A percentile compares a stretch with the other conserved stretches of the same genome.
Evolutionary conservation across 2,888 invertebrate species (phyloP).

Genomic region (Drosophila lutescens): DNA sequence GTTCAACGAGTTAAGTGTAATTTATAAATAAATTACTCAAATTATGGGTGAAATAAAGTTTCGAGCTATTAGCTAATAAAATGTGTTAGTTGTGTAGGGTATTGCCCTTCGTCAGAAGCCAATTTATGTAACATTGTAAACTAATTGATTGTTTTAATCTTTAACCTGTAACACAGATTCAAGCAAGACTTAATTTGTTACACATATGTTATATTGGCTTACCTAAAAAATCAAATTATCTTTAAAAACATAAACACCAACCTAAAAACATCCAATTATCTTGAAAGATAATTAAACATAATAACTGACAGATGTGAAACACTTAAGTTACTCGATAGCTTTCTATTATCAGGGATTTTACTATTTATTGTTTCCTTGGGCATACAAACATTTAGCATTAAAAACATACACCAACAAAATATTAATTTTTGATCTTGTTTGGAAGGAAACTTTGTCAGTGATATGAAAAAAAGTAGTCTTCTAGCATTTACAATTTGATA

Average conservation of each 20-base stretch:
- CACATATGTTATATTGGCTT: too few relatives aligned
- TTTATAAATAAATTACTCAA: slow-evolving; percentile 41
- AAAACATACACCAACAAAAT: too few relatives aligned
- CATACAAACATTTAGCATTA: too few relatives aligned
- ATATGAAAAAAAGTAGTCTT: too few relatives aligned
- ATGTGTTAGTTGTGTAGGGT: not conserved
- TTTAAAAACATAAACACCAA: not conserved
- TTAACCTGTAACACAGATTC: not conserved
- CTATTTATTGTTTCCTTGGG: too few relatives aligned
- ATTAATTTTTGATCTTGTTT: too few relatives aligned
- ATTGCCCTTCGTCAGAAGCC: not conserved
- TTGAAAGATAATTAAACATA: not conserved
- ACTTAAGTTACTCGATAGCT: not conserved
- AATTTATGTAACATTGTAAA: not conserved
- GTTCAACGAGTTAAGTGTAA: slow-evolving; percentile 38
- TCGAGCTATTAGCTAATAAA: slow-evolving; percentile 21
- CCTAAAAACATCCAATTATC: slow-evolving; percentile 1
- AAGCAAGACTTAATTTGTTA: not conserved
- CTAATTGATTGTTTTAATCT: not conserved
- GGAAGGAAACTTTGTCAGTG: too few relatives aligned
- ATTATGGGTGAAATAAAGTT: slow-evolving; percentile 16
- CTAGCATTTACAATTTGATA: too few relatives aligned
- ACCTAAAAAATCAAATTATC: slow-evolving; percentile 2
- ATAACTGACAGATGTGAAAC: not conserved
- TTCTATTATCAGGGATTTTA: not conserved